Percentiles rank a stretch among this genome's conserved stretches.
Conservation (phyloP, 2,113 vertebrate species). For the Dinomys branickii region DNA sequence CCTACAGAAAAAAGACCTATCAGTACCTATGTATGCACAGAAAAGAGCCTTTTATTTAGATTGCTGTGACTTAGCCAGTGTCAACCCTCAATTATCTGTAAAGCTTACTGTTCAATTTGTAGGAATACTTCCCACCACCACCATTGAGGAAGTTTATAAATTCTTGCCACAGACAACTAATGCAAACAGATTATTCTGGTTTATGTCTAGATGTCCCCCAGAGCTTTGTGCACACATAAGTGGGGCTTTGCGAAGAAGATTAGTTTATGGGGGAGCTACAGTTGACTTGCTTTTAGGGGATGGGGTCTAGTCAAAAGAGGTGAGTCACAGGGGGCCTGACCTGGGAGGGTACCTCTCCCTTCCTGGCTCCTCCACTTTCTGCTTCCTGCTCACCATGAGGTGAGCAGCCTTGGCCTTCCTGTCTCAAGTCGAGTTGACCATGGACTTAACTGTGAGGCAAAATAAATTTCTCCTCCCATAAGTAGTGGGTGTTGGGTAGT, state of each 20-base stretch:
- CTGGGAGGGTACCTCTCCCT: neutral
- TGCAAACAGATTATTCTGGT: neutral
- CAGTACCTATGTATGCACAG: neutral
- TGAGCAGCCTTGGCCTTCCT: neutral
- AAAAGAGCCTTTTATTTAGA: neutral
- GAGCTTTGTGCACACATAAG: neutral
- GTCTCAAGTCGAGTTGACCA: neutral
- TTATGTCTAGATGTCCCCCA: neutral
- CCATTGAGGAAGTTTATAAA: neutral
- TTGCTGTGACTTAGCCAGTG: neutral
- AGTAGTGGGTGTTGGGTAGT: neutral
- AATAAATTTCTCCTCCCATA: neutral
- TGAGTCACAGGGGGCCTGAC: neutral
- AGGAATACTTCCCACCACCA: neutral
- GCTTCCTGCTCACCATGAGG: neutral
- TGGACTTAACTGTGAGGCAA: neutral
- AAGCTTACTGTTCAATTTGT: neutral
- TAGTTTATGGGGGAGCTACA: neutral
- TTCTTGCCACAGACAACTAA: neutral
- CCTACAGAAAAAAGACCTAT: constrained; percentile 82
- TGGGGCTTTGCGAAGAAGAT: neutral
- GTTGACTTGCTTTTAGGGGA: neutral
- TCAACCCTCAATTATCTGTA: neutral
- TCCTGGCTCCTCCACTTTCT: neutral
- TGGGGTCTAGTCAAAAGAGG: neutral